A percentile compares a stretch with the other conserved stretches of the same genome.
Conservation (phyloP, 2,113 vertebrate genomes). For the Puntigrus tetrazona region DNA sequence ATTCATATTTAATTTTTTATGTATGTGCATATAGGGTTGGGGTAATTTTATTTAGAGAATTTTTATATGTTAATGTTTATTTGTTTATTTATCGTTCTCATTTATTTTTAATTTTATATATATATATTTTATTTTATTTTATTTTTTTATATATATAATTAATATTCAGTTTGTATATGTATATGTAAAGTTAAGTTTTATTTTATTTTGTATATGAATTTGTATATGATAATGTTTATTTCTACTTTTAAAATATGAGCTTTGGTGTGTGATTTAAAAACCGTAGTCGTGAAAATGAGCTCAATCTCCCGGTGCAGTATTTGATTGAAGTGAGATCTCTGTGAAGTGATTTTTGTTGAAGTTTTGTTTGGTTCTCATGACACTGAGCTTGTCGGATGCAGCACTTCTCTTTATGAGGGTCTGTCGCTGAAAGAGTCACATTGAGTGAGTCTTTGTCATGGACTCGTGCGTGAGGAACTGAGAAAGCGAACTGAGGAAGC, state of each 20-base stretch:
- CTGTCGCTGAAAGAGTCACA: background rate
- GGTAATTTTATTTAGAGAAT: no score
- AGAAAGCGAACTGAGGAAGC: constrained; percentile 7
- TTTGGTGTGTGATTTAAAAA: background rate
- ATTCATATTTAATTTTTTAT: no score
- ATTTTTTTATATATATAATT: no score
- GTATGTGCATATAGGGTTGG: no score
- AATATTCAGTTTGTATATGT: no score
- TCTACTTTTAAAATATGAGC: background rate
- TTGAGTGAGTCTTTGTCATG: background rate
- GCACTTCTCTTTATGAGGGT: background rate
- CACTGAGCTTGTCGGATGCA: background rate
- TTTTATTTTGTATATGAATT: no score
- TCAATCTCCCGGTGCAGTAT: background rate
- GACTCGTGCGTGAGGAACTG: constrained; percentile 1
- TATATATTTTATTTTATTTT: no score
- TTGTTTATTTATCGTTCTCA: no score
- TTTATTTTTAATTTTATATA: no score
- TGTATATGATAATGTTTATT: background rate
- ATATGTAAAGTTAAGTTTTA: no score
- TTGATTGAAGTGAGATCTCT: background rate
- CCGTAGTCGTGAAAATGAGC: background rate
- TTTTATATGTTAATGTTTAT: no score
- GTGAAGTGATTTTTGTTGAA: background rate
- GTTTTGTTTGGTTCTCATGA: background rate